phyloP scores from a whole-genome alignment of 2,888 invertebrate genomes.

The Empis livida region DNA sequence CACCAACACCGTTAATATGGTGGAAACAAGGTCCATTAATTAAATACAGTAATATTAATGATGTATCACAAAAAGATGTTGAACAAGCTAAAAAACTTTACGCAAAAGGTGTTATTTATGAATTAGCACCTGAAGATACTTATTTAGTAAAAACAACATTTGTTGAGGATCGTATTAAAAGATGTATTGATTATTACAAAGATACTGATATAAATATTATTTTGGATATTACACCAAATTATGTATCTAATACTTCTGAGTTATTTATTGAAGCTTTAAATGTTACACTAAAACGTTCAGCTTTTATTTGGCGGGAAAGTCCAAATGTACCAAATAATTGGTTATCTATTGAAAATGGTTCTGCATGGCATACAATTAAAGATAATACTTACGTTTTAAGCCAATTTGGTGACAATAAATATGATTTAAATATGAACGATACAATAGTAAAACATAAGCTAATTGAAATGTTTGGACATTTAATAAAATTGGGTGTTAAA shows the following conservation, averaged over 20 bases:
- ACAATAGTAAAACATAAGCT: slow-evolving; percentile 50
- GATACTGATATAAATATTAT: slow-evolving; percentile 45
- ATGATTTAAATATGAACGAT: slow-evolving; percentile 74
- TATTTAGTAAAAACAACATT: slow-evolving; percentile 40
- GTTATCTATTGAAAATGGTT: slow-evolving; percentile 38
- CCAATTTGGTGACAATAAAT: slow-evolving; percentile 52
- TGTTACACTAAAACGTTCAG: slow-evolving; percentile 49
- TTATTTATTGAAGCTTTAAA: slow-evolving; percentile 57
- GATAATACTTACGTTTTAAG: slow-evolving; percentile 54
- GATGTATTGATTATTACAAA: slow-evolving; percentile 24
- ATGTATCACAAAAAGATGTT: slow-evolving; percentile 22
- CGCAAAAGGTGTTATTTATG: slow-evolving; percentile 53
- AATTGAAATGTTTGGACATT: slow-evolving; percentile 50
- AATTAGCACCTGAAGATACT: slow-evolving; percentile 46
- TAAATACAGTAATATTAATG: slow-evolving; percentile 41
- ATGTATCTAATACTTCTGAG: slow-evolving; percentile 48
- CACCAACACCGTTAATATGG: slow-evolving; percentile 69
- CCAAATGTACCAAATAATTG: slow-evolving; percentile 53
- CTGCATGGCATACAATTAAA: slow-evolving; percentile 26
- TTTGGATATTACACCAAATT: slow-evolving; percentile 63
- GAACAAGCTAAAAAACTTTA: slow-evolving; percentile 35
- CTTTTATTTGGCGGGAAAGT: slow-evolving; percentile 60
- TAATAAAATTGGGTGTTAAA: slow-evolving; percentile 62
- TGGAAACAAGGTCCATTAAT: slow-evolving; percentile 70
- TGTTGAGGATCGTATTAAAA: slow-evolving; percentile 27